Base-by-base conservation (phyloP, 2,797 vertebrate species). In the Denticeps clupeoides region DNA sequence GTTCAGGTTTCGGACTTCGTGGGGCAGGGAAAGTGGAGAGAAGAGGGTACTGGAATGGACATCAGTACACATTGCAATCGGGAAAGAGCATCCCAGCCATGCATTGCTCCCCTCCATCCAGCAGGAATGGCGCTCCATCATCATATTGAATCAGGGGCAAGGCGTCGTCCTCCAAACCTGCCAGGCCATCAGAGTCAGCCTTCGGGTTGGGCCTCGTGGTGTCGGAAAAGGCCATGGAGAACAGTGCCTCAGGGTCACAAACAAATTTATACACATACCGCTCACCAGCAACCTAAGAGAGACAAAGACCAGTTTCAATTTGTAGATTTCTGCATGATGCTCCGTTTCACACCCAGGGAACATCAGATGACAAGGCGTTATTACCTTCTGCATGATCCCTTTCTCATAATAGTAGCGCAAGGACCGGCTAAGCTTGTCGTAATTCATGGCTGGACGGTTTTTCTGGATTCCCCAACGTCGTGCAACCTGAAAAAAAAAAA, bases 391-490 rank as follows among this genome's bases (percentile, higher is more conserved):
- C 85, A 83, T 60, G 22, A 79, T 76, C 49, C 77, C 69, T 71
- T 85, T 86, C 75, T 87, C 92, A 0, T 95, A 97, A 80, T 97
- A 96, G 67, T 97, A 97, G 45, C 93, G 90, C 60, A 97, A 84
- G 1, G 92, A 96, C 38, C 93, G 91, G 73, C 93, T 97, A 60
- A 97, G 80, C 70, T 97, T 97, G 81, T 97, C 93, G 0, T 95
- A 97, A 76, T 97, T 97, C 93, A 97, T 96, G 48, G 92, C 93
- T 0, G 93, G 93, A 6, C 93, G 65, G 78, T 97, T 97, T 72
- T 97, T 97, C 80, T 97, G 93, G 72, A 96, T 88, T 43, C 93
- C 93, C 93, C 93, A 96, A 49, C 93, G 92, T 7, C 93, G 87
- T 7, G 93, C 93, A 41, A 97, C 93, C 93, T 96, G 53, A 53